Evolutionary conservation across 2,797 vertebrate genomes (phyloP).

Genomic region (Sebastes elongatus): DNA sequence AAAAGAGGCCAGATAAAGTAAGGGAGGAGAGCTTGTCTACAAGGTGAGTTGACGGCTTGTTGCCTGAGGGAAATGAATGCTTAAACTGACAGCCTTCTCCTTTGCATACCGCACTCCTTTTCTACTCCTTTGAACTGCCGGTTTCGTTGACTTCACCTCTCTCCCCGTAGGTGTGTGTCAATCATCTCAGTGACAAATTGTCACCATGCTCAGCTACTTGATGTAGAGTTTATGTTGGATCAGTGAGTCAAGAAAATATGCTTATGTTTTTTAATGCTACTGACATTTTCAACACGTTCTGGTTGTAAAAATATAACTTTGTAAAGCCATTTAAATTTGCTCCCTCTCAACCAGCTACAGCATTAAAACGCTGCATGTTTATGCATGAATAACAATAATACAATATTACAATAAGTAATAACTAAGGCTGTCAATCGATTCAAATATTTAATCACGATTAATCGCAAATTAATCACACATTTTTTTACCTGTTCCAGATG

Average conservation of each 20-base stretch:
- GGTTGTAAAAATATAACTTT: too few species aligned
- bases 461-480: too few species aligned
- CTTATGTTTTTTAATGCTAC: neutral
- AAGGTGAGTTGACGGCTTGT: slow-evolving; percentile 14
- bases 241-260: neutral
- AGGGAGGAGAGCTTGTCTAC: neutral
- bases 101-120: slow-evolving; percentile 31
- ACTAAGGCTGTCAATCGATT: too few species aligned
- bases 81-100: slow-evolving; percentile 26
- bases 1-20: neutral
- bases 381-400: too few species aligned
- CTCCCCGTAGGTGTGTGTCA: slow-evolving; percentile 11
- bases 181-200: slow-evolving; percentile 11
- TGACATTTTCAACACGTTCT: neutral
- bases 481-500: too few species aligned
- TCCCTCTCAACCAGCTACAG: too few species aligned
- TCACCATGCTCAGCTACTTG: neutral
- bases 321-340: too few species aligned
- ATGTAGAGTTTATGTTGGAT: neutral
- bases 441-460: too few species aligned
- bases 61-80: slow-evolving; percentile 22
- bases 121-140: slow-evolving; percentile 24
- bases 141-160: slow-evolving; percentile 19
- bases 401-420: too few species aligned
- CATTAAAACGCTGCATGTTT: too few species aligned